Conservation (phyloP, 2,113 vertebrate species). For the Ophthalmotilapia sp. region DNA sequence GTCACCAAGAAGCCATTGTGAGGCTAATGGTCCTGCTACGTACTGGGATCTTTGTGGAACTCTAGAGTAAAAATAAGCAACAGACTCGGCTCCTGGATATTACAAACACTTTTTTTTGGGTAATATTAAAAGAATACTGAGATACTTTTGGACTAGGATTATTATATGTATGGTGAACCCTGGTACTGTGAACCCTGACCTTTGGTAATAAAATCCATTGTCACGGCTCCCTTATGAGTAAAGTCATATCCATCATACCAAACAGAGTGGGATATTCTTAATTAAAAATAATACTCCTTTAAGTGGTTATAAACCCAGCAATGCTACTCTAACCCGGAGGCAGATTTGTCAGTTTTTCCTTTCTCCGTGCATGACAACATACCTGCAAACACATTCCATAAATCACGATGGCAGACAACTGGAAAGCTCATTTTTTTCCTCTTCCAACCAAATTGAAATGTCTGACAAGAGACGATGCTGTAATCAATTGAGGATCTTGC, state of each 20-base stretch:
- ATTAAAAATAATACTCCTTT: background rate
- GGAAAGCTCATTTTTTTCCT: background rate
- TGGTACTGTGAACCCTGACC: no score
- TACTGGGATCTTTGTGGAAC: background rate
- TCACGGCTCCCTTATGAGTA: background rate
- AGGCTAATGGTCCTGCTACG: conserved; percentile 12
- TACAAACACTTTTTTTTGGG: background rate
- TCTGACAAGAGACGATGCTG: conserved; percentile 1
- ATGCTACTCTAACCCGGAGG: background rate
- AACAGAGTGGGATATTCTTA: background rate
- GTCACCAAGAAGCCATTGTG: conserved; percentile 21
- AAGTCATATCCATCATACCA: background rate
- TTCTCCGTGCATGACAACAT: background rate
- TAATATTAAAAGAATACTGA: background rate
- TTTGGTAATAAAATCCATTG: background rate
- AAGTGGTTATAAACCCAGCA: background rate
- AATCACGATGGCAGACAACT: background rate
- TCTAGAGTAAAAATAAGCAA: background rate
- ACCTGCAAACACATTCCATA: background rate
- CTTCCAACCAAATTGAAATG: conserved; percentile 4
- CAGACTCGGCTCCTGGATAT: background rate
- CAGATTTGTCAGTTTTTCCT: background rate
- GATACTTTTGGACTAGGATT: background rate
- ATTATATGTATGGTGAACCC: background rate
- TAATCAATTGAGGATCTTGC: conserved; percentile 30